Percentiles rank a stretch among this genome's conserved stretches.
Conservation (phyloP, 2,888 invertebrate genomes). For the Nezara viridula region DNA sequence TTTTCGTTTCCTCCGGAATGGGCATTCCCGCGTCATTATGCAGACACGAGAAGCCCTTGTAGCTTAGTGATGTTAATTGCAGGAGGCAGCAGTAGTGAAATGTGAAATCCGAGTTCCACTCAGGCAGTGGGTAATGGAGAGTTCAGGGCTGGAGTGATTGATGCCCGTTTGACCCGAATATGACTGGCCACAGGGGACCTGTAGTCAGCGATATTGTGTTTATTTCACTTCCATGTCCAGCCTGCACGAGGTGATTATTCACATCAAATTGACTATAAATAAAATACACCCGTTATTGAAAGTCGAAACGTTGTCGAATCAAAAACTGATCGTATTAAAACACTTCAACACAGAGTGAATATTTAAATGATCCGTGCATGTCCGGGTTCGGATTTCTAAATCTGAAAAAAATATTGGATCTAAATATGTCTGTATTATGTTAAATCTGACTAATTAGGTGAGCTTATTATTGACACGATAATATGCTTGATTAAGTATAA, state of each 20-base stretch:
- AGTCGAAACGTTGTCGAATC: neutral
- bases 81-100: neutral
- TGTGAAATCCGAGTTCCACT: conserved; percentile 30
- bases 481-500: too few species aligned
- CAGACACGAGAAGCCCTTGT: neutral
- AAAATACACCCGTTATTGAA: conserved; percentile 33
- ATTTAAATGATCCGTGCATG: neutral
- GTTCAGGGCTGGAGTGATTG: conserved; percentile 1
- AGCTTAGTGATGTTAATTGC: conserved; percentile 30
- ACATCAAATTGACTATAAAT: conserved; percentile 37
- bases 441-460: too few species aligned
- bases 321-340: conserved; percentile 17
- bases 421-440: too few species aligned
- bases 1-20: neutral
- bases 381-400: neutral
- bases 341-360: neutral
- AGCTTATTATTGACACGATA: too few species aligned
- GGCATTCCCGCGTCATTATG: neutral
- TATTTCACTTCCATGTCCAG: neutral
- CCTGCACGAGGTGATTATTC: neutral
- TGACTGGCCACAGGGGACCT: conserved; percentile 32
- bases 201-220: neutral
- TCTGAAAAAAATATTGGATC: neutral
- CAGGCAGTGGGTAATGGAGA: neutral
- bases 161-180: conserved; percentile 32